These are phyloP conservation scores for Ardeotis arabs DNA, from an alignment of 2,113 vertebrate genomes.

Conservation along the genomic window DNA sequence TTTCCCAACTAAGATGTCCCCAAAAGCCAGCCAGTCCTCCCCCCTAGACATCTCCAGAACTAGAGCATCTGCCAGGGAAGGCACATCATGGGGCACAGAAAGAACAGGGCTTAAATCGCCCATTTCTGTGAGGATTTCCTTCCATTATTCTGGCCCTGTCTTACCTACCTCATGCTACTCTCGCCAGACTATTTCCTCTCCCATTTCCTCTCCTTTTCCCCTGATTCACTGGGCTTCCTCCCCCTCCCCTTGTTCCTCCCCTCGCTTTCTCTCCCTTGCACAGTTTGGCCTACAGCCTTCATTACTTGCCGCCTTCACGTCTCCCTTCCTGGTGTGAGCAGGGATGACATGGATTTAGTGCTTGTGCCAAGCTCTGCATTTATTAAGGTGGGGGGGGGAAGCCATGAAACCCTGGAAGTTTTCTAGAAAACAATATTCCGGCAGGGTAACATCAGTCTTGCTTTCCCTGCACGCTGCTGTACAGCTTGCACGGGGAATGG, in stretches of 20 bases:
- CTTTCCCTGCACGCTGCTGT: not conserved
- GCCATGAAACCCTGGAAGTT: not conserved
- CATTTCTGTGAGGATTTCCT: constrained; percentile 16
- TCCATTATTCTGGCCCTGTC: not conserved
- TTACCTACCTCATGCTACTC: not conserved
- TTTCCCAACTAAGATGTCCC: fast-evolving
- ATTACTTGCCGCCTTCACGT: not conserved
- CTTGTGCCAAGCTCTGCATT: not conserved
- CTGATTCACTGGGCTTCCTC: not conserved
- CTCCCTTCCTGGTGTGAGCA: not conserved
- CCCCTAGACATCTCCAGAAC: not conserved
- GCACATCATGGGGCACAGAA: not conserved
- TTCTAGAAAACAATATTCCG: not conserved
- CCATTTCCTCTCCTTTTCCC: not conserved
- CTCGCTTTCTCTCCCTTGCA: not conserved
- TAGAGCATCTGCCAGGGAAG: not conserved
- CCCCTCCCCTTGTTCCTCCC: not conserved
- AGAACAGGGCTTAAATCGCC: not conserved
- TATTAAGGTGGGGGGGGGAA: too few species aligned
- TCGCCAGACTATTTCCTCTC: not conserved
- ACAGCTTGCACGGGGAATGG: not conserved
- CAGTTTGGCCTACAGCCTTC: not conserved
- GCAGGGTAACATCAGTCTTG: not conserved
- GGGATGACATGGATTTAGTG: not conserved
- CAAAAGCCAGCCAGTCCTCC: fast-evolving